Evolutionary conservation across 2,888 invertebrate species (phyloP), one percentile per base, ranked within the genome.

Genomic region (Amphipyra tragopoginis): DNA sequence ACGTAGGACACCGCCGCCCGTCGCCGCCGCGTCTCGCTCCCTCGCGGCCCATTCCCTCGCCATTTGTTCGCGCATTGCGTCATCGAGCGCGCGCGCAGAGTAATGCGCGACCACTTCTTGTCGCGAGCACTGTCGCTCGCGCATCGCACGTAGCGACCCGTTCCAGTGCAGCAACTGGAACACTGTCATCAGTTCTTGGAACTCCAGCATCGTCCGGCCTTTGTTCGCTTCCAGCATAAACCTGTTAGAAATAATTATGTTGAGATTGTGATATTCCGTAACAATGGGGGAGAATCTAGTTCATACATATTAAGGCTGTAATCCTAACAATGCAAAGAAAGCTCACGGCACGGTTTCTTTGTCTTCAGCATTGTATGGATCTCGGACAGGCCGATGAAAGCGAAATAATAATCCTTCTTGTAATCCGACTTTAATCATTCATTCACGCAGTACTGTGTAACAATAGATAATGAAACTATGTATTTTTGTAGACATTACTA

Each of bases 181-280:
- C 49, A 99, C 98, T n/a, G 98, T 99, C 99, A 99, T 99, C 83
- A 99, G 94, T 90, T 99, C 98, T 92, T 99, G 98, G 95, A 98
- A 99, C 91, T 99, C 98, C 74, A 99, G 95, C 98, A 99, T 98
- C 54, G 98, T 98, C 74, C 98, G 96, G 10, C 98, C 98, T 76
- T 98, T 98, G 91, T 97, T 98, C 36, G 96, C 96, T 92, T 96
- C 96, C 77, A 97, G 90, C 97, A 97, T 97, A 85, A 97, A 97
- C 85, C 97, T 96, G 87, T 10, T 9, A 60, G 8, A 68, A 51
- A 62, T 14, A 10, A 38, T 48, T 13, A 56, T 11, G 14, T 62
- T 61, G 52, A 29, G 11, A 44, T 44, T n/a, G 33, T 29, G 33
- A 44, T 38, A 14, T 42, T 49, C 7, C 11, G 8, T 38, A 13